Evolutionary conservation across 1,140 invertebrate genomes (phyloP).

Genomic region (Triops cancriformis): DNA sequence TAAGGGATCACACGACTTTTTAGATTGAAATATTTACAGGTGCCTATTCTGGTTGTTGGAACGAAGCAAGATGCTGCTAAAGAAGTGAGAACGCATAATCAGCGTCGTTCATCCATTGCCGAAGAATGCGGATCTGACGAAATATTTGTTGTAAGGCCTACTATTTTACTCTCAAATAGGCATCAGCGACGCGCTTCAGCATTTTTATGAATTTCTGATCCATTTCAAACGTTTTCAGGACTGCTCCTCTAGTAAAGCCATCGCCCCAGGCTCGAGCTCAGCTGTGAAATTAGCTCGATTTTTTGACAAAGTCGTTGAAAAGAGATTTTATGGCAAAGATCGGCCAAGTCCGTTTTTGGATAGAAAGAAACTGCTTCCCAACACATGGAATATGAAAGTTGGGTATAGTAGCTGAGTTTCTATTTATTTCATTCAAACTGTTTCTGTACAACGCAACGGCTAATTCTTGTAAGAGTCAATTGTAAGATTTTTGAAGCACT

Average conservation of each 20-base stretch:
- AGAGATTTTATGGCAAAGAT: constrained; percentile 51
- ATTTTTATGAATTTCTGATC: constrained; percentile 26
- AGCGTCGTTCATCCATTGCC: constrained; percentile 62
- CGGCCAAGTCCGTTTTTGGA: constrained; percentile 40
- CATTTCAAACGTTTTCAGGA: constrained; percentile 44
- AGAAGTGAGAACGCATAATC: constrained; percentile 53
- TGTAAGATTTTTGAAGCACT: constrained; percentile 49
- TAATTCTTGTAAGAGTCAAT: constrained; percentile 49
- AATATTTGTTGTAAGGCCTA: constrained; percentile 59
- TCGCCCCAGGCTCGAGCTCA: constrained; percentile 85
- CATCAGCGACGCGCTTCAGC: constrained; percentile 25
- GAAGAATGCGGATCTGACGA: constrained; percentile 90
- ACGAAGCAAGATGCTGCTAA: constrained; percentile 81
- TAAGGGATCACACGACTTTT: too few species aligned
- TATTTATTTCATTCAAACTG: neutral
- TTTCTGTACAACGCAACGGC: neutral
- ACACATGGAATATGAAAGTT: constrained; percentile 7
- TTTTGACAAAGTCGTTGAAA: constrained; percentile 86
- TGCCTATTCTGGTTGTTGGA: constrained; percentile 86
- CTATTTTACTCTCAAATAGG: constrained; percentile 23
- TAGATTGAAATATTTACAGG: constrained; percentile 44
- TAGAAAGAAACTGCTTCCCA: constrained; percentile 18
- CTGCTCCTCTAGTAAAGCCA: constrained; percentile 65
- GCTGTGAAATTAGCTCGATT: constrained; percentile 85
- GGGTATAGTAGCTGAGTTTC: neutral